Evolutionary conservation across 2,797 vertebrate genomes (phyloP).

Genomic region (Eidolon dupreanum): DNA sequence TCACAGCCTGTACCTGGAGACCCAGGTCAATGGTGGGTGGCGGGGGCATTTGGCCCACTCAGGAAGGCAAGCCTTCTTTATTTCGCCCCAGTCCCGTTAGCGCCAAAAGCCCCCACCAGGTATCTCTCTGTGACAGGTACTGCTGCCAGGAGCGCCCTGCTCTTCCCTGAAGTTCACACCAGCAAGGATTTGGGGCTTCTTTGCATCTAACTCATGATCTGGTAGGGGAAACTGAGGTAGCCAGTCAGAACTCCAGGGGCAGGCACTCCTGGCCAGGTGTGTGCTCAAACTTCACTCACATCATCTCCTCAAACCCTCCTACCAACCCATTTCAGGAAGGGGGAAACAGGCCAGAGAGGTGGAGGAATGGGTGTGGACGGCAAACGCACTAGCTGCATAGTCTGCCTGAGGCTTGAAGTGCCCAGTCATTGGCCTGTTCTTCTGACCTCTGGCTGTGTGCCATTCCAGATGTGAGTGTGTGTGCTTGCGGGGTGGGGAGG

Average conservation of each 20-base stretch:
- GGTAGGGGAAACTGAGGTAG: background rate
- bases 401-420: background rate
- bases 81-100: too few species aligned
- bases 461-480: background rate
- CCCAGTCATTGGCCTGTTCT: background rate
- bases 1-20: too few species aligned
- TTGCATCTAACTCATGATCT: background rate
- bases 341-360: background rate
- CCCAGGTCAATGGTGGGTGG: background rate
- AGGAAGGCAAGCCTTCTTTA: background rate
- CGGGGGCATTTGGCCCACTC: background rate
- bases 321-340: background rate
- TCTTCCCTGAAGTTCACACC: background rate
- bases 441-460: background rate
- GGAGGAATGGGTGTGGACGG: rapidly evolving
- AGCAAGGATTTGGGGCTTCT: background rate
- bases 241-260: rapidly evolving
- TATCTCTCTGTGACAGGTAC: rapidly evolving
- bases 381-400: background rate
- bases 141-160: background rate
- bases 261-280: background rate
- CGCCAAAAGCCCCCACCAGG: rapidly evolving
- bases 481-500: background rate
- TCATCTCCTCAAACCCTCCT: background rate
- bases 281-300: too few species aligned